Conservation (phyloP, 2,797 vertebrate genomes). For the Podarcis siculus region DNA sequence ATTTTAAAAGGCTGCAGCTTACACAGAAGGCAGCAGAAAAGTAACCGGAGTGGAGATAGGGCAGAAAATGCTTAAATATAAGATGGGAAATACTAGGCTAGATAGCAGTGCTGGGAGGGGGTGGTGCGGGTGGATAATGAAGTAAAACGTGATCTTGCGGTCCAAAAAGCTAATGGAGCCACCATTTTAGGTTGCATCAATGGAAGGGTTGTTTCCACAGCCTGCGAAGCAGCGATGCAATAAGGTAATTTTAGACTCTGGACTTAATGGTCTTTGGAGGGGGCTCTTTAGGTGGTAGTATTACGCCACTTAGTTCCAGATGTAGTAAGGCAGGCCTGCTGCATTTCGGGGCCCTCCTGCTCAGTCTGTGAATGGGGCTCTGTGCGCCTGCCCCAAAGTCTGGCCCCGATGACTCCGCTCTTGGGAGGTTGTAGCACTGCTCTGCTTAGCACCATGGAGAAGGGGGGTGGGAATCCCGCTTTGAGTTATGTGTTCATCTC, state of each 20-base stretch:
- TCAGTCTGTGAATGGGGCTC: no score
- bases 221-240: no score
- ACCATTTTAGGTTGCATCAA: not conserved
- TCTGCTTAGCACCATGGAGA: no score
- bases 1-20: not conserved
- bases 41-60: not conserved
- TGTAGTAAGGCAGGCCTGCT: no score
- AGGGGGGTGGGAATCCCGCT: no score
- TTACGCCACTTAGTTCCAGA: no score
- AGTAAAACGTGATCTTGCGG: not conserved
- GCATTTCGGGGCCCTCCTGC: no score
- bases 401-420: no score
- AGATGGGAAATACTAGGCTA: not conserved
- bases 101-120: not conserved
- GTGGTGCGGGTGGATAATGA: not conserved
- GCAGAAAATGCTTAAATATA: not conserved
- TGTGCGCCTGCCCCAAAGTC: no score
- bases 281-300: no score
- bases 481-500: not conserved
- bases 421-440: not conserved
- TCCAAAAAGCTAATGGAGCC: not conserved
- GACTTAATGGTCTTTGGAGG: no score
- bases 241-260: no score
- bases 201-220: not conserved
- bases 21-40: not conserved